Conservation (phyloP, 2,113 vertebrate genomes). For the Mustela nigripes region DNA sequence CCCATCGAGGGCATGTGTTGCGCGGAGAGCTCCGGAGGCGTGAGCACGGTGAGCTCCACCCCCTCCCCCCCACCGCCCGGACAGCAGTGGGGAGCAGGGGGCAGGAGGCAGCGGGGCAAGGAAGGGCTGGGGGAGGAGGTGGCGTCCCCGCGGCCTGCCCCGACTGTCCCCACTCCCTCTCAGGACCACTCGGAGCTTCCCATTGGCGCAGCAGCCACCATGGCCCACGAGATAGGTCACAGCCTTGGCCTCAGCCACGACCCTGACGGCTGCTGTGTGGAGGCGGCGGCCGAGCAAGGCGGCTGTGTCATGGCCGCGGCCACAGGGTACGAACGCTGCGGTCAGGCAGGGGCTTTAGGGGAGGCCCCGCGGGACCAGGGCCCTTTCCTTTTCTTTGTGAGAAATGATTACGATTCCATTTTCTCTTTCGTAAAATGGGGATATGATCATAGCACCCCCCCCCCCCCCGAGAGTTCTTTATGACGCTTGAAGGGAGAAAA, state of each 20-base stretch:
- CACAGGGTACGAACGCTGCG: conserved; percentile 89
- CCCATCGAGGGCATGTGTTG: conserved; percentile 96
- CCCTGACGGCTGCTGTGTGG: conserved; percentile 91
- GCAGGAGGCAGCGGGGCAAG: accelerated
- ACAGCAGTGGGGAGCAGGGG: too few species aligned
- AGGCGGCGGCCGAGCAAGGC: conserved; percentile 90
- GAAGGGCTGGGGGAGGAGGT: neutral
- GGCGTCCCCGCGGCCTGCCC: neutral
- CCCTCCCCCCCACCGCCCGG: too few species aligned
- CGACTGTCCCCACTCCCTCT: neutral
- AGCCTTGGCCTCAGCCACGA: conserved; percentile 97
- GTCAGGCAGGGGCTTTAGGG: too few species aligned
- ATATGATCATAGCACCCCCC: neutral
- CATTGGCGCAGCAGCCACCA: conserved; percentile 94
- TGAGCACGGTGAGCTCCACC: conserved; percentile 90
- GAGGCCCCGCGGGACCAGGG: neutral
- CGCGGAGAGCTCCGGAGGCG: conserved; percentile 94
- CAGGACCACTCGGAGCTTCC: conserved; percentile 96
- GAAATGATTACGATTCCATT: neutral
- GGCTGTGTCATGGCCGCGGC: conserved; percentile 97
- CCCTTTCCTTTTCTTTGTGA: neutral
- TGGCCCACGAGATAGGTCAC: conserved; percentile 98
- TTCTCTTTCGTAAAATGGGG: neutral
- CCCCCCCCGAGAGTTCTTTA: neutral
- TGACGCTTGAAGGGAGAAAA: neutral